Evolutionary conservation across 2,113 vertebrate genomes (phyloP).

Genomic region (Lycocorax pyrrhopterus): DNA sequence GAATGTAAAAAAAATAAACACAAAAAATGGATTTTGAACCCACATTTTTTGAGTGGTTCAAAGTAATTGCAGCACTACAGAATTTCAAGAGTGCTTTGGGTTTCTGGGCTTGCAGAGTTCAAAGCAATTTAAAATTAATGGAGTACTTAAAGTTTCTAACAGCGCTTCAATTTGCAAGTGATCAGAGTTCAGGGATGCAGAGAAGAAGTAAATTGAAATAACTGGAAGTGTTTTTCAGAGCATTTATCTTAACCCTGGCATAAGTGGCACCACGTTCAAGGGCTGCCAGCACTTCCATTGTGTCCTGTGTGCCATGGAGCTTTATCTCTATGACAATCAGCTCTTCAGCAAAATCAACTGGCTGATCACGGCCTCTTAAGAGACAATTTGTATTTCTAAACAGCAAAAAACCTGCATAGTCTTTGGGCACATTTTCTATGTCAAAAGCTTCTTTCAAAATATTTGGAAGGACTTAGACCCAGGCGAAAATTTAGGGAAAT

Average conservation of each 20-base stretch:
- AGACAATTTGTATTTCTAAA: background rate
- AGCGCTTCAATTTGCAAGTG: conserved; percentile 62
- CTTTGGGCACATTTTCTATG: background rate
- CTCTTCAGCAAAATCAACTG: background rate
- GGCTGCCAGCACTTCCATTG: background rate
- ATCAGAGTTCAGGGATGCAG: conserved; percentile 25
- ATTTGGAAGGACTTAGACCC: background rate
- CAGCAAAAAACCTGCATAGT: fast-evolving
- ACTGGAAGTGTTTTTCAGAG: background rate
- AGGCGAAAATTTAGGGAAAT: background rate
- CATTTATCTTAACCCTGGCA: conserved; percentile 1
- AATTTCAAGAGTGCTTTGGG: conserved; percentile 54
- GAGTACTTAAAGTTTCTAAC: conserved; percentile 57
- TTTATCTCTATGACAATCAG: background rate
- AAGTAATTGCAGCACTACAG: conserved; percentile 23
- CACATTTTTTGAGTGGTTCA: conserved; percentile 16
- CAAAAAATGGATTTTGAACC: background rate
- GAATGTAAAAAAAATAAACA: background rate
- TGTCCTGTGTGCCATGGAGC: background rate
- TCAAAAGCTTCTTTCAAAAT: background rate
- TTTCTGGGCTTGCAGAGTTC: conserved; percentile 36
- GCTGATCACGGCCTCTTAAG: background rate
- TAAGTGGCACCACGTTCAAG: background rate
- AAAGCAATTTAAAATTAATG: conserved; percentile 65
- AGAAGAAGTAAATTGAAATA: conserved; percentile 26